phyloP scores from a whole-genome alignment of 2,797 vertebrate genomes.

The Babyrousa celebensis region DNA sequence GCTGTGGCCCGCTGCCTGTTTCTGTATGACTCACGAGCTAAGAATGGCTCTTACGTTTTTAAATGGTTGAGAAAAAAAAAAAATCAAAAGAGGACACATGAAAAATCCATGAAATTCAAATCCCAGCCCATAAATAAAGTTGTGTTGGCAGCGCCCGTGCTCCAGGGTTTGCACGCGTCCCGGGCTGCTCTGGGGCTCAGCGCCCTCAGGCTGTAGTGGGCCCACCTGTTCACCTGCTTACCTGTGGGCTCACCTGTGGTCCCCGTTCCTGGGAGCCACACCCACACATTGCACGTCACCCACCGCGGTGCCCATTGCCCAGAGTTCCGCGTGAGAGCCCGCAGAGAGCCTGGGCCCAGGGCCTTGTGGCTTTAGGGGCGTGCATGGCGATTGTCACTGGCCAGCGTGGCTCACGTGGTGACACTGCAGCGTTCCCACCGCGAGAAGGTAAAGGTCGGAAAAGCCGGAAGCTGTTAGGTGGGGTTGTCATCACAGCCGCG shows the following conservation, averaged over 20 bases:
- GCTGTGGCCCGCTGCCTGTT: not conserved
- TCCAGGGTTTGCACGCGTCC: accelerated
- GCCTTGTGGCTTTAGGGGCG: too few species aligned
- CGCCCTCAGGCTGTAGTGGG: accelerated
- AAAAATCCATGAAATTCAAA: not conserved
- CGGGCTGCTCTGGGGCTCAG: not conserved
- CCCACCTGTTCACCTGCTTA: not conserved
- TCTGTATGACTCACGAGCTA: not conserved
- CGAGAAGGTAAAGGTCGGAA: too few species aligned
- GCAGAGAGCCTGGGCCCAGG: too few species aligned
- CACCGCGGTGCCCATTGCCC: too few species aligned
- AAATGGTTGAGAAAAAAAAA: not conserved
- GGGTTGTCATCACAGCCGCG: too few species aligned
- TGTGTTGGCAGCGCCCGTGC: not conserved
- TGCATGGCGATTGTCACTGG: too few species aligned
- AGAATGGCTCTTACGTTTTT: not conserved
- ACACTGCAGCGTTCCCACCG: too few species aligned
- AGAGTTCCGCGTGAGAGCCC: too few species aligned
- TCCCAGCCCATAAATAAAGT: not conserved
- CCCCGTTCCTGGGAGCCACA: not conserved
- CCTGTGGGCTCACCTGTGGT: not conserved
- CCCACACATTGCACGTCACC: too few species aligned
- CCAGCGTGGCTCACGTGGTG: too few species aligned
- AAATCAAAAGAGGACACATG: not conserved
- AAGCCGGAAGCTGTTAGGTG: too few species aligned